These are phyloP conservation scores for Hirtodrosophila confusa DNA, from an alignment of 2,888 invertebrate species.

Conservation along the genomic window DNA sequence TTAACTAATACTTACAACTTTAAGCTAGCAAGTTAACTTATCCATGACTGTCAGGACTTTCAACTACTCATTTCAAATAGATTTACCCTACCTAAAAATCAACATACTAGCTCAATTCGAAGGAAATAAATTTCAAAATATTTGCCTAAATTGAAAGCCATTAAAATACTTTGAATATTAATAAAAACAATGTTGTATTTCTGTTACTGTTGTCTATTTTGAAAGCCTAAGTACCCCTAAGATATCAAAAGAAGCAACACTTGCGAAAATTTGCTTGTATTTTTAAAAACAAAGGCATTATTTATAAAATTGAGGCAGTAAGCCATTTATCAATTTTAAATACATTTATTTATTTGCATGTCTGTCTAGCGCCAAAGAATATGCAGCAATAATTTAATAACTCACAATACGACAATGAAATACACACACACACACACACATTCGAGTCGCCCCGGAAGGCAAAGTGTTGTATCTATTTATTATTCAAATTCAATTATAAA, in stretches of 20 bases:
- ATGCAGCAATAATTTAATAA: conserved; percentile 68
- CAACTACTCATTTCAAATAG: no score
- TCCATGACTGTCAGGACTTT: no score
- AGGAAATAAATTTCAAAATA: no score
- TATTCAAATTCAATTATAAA: conserved; percentile 74
- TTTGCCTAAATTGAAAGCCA: no score
- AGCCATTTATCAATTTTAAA: conserved; percentile 70
- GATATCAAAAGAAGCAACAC: not conserved
- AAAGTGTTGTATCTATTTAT: conserved; percentile 65
- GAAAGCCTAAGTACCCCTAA: no score
- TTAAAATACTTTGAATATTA: no score
- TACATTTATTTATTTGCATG: conserved; percentile 60
- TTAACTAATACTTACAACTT: no score
- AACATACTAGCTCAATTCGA: no score
- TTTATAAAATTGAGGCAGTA: conserved; percentile 35
- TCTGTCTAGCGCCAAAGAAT: conserved; percentile 48
- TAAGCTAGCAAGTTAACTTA: no score
- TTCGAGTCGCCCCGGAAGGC: conserved; percentile 37
- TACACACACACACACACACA: conserved; percentile 20
- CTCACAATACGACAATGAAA: conserved; percentile 42
- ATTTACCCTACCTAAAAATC: no score
- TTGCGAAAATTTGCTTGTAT: not conserved
- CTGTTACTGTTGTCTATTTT: no score
- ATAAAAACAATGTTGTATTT: no score
- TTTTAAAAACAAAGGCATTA: conserved; percentile 6